Evolutionary conservation across 2,797 vertebrate species (phyloP), one percentile per base, ranked within the genome.

Genomic region (Pseudotriccus pelzelni): DNA sequence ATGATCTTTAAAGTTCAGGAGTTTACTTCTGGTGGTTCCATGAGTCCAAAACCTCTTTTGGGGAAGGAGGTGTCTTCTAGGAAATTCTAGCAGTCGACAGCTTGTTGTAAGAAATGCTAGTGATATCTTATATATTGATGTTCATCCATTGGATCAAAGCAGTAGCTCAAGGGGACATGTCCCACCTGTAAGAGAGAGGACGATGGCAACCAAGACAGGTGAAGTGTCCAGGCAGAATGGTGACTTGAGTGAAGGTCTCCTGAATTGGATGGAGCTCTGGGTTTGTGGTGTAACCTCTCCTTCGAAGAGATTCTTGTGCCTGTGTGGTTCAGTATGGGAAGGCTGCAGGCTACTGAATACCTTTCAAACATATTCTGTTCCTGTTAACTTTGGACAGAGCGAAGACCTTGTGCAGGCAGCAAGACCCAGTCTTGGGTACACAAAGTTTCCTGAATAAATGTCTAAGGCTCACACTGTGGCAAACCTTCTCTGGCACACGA

Each of bases 251-350:
- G 12, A 9, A 50, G 21, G 2, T 43, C 37, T 84, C 12, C 50
- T 70, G 77, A 36, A 4, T n/a, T 32, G 43, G 49, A 1, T 6
- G 13, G 15, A 47, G 27, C 63, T 64, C 37, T 49, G 43, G 23
- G 17, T 87, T 67, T 59, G 21, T 63, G 25, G 8, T 43, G 10
- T 30, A 37, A 17, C 2, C 0, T 21, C 13, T 52, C 5, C 21
- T 36, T 32, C 59, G 28, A 25, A 41, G 21, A 28, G 9, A 5
- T 22, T 49, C 27, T 50, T 41, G 4, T 36, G 25, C 27, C 39
- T 0, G 0, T n/a, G 24, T 39, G 36, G 18, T 55, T 63, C 6
- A 4, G 23, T 37, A 7, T 3, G 1, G 8, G 22, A 4, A 5
- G 18, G 10, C 18, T 66, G 39, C 37, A n/a, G 50, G 12, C 41